These are phyloP conservation scores for Lynx canadensis DNA, from an alignment of 2,113 vertebrate genomes.

Conservation along the genomic window DNA sequence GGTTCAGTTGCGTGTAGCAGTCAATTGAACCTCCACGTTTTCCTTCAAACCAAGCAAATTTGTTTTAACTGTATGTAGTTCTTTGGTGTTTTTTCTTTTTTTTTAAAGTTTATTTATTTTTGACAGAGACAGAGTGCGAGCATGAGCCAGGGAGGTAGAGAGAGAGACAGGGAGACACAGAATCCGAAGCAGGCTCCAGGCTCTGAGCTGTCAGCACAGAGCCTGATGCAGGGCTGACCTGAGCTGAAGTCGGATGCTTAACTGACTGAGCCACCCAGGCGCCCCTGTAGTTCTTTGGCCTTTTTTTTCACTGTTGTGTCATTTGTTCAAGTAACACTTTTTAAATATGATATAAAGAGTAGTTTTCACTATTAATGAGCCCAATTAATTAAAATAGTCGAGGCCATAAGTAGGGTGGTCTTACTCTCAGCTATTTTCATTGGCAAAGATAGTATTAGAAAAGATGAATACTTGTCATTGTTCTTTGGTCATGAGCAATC, in stretches of 20 bases:
- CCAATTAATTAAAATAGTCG: not conserved
- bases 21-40: not conserved
- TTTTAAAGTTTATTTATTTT: not conserved
- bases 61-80: not conserved
- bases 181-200: too few relatives aligned
- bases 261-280: too few relatives aligned
- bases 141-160: too few relatives aligned
- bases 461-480: not conserved
- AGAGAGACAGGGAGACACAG: too few relatives aligned
- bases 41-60: not conserved
- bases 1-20: too few relatives aligned
- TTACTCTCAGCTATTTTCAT: not conserved
- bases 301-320: not conserved
- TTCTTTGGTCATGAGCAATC: not conserved
- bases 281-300: not conserved
- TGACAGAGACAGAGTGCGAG: too few relatives aligned
- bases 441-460: not conserved
- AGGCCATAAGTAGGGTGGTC: not conserved
- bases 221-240: too few relatives aligned
- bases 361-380: not conserved
- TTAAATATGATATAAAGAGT: not conserved
- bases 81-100: not conserved
- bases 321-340: not conserved
- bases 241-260: too few relatives aligned
- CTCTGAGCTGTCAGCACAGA: too few relatives aligned